Evolutionary conservation across 1,140 invertebrate species (phyloP).

Genomic region (Formica selysi): DNA sequence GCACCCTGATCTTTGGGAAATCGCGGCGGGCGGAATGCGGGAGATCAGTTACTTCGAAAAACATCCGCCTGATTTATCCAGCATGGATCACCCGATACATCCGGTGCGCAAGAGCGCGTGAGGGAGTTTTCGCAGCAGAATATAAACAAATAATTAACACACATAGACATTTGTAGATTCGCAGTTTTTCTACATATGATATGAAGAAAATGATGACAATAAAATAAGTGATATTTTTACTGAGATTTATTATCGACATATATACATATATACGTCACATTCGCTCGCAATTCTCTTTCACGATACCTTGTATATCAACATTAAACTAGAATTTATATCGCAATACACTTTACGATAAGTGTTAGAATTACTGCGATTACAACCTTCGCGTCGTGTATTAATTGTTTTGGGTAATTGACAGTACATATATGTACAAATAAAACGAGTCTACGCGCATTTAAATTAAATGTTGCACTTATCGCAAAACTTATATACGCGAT

Average conservation of each 20-base stretch:
- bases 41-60: constrained; percentile 89
- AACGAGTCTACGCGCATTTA: constrained; percentile 7
- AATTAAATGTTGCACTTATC: neutral
- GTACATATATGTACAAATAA: constrained; percentile 37
- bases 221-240: constrained; percentile 16
- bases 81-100: constrained; percentile 91
- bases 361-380: constrained; percentile 15
- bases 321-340: constrained; percentile 22
- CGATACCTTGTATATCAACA: neutral
- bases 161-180: neutral
- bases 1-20: constrained; percentile 90
- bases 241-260: constrained; percentile 62
- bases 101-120: constrained; percentile 87
- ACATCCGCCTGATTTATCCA: constrained; percentile 90
- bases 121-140: neutral
- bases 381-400: neutral
- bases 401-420: constrained; percentile 60
- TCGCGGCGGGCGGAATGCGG: constrained; percentile 89
- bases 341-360: constrained; percentile 9
- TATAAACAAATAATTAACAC: neutral
- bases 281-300: constrained; percentile 17
- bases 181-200: neutral
- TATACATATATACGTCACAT: constrained; percentile 30
- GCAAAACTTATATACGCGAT: neutral
- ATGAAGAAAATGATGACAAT: neutral